Conservation (phyloP, 2,797 vertebrate genomes). For the Paedocypris micromegethes region DNA sequence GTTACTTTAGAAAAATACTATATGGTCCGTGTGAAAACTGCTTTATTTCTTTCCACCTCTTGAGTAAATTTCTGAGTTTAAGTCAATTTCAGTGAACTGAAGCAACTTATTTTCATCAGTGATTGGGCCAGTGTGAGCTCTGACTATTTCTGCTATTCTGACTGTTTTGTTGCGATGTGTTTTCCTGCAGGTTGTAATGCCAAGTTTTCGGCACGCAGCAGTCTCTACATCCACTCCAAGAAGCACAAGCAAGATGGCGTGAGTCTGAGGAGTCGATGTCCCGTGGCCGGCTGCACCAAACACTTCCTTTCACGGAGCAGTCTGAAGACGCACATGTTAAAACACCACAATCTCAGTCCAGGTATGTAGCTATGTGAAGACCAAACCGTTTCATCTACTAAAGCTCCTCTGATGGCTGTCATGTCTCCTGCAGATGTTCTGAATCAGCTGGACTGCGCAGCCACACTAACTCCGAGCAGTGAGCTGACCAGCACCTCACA, state of each 20-base stretch:
- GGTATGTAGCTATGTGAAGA: constrained; percentile 62
- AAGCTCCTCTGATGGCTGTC: background rate
- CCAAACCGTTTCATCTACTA: no score
- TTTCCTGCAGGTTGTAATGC: constrained; percentile 82
- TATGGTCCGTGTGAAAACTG: no score
- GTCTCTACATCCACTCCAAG: constrained; percentile 95
- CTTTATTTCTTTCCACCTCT: no score
- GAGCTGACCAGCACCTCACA: constrained; percentile 82
- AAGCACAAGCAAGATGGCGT: constrained; percentile 88
- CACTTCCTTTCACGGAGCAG: constrained; percentile 92
- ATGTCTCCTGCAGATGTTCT: constrained; percentile 73
- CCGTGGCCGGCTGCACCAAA: constrained; percentile 83
- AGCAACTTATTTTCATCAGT: no score
- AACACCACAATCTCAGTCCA: constrained; percentile 84
- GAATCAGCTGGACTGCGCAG: constrained; percentile 80
- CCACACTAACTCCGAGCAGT: constrained; percentile 83
- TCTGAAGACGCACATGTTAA: constrained; percentile 89
- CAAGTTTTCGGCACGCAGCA: constrained; percentile 95
- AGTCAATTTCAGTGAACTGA: no score
- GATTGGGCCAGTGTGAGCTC: no score
- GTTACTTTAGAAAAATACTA: no score
- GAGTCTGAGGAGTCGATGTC: constrained; percentile 82
- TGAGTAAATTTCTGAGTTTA: no score
- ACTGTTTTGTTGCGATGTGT: background rate
- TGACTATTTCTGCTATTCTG: background rate